A percentile compares a stretch with the other conserved stretches of the same genome.
phyloP scores from a whole-genome alignment of 1,140 invertebrate genomes.

The Drosophila bipectinata region DNA sequence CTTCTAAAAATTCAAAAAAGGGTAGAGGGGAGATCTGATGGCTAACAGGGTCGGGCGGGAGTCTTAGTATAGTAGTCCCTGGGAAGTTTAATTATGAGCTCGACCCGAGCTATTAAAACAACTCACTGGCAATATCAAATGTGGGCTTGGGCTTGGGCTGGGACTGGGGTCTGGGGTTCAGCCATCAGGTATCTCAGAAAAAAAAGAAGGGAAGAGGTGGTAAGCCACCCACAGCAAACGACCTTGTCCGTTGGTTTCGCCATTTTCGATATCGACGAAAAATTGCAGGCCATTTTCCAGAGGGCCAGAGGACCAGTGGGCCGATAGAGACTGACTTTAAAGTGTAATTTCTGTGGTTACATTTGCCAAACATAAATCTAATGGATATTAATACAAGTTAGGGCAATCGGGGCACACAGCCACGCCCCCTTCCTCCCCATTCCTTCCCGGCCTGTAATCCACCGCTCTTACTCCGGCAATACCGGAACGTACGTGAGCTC shows the following conservation, averaged over 20 bases:
- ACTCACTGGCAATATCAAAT: slow-evolving; percentile 64
- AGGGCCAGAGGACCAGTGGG: not conserved
- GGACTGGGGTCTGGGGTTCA: not conserved
- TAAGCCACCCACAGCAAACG: slow-evolving; percentile 8
- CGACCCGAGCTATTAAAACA: slow-evolving; percentile 76
- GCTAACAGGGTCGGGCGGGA: not conserved
- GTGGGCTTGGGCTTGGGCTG: slow-evolving; percentile 14
- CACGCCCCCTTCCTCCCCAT: too few relatives aligned
- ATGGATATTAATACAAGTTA: slow-evolving; percentile 81
- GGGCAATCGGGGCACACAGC: slow-evolving; percentile 7
- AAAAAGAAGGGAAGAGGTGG: not conserved
- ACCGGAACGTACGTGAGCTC: slow-evolving; percentile 61
- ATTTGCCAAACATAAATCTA: slow-evolving; percentile 81
- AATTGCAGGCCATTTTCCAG: slow-evolving; percentile 58
- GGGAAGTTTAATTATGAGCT: slow-evolving; percentile 69
- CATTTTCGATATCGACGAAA: slow-evolving; percentile 75
- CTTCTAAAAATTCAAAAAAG: slow-evolving; percentile 14
- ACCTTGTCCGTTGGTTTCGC: slow-evolving; percentile 6
- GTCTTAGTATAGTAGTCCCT: slow-evolving; percentile 2
- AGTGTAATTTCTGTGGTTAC: slow-evolving; percentile 81
- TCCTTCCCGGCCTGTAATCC: slow-evolving; percentile 4
- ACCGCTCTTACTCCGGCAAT: slow-evolving; percentile 18
- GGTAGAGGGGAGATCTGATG: too few relatives aligned
- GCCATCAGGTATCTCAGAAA: not conserved
- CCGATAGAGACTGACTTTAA: slow-evolving; percentile 51